These are phyloP conservation scores for Entosphenus tridentatus DNA, from an alignment of 2,113 vertebrate species.

Conservation along the genomic window DNA sequence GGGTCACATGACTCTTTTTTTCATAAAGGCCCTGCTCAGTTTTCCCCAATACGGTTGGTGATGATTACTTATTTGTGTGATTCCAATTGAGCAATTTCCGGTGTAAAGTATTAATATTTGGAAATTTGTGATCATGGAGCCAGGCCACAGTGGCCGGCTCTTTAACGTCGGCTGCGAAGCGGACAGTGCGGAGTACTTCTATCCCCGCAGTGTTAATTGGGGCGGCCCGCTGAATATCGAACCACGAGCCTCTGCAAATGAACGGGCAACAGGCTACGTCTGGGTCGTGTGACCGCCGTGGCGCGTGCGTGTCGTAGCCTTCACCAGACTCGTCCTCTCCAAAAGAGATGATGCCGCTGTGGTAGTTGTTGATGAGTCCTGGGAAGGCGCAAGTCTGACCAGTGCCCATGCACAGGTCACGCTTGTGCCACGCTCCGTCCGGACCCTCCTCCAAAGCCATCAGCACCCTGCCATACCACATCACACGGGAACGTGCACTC, in stretches of 20 bases:
- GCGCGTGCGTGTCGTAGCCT: background rate
- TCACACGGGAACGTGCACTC: background rate
- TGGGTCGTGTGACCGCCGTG: conserved; percentile 1
- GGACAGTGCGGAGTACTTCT: too few relatives aligned
- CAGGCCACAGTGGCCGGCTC: background rate
- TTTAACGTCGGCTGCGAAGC: background rate
- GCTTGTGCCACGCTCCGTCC: conserved; percentile 42
- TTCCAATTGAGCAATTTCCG: too few relatives aligned
- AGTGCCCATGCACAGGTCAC: conserved; percentile 68
- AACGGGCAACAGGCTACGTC: background rate
- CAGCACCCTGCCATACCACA: background rate
- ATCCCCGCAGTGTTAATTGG: background rate
- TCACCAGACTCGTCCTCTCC: conserved; percentile 83
- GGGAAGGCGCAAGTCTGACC: conserved; percentile 63
- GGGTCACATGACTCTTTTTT: too few relatives aligned
- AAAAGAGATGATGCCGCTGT: conserved; percentile 75
- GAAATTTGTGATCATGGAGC: background rate
- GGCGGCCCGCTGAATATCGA: background rate
- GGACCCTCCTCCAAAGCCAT: conserved; percentile 12
- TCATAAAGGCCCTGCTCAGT: background rate
- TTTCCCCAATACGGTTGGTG: background rate
- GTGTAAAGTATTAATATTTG: too few relatives aligned
- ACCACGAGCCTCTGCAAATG: background rate
- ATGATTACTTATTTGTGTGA: too few relatives aligned
- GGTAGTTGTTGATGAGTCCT: conserved; percentile 71